These are phyloP conservation scores for Odocoileus virginianus DNA, from an alignment of 2,113 vertebrate genomes.

Conservation along the genomic window DNA sequence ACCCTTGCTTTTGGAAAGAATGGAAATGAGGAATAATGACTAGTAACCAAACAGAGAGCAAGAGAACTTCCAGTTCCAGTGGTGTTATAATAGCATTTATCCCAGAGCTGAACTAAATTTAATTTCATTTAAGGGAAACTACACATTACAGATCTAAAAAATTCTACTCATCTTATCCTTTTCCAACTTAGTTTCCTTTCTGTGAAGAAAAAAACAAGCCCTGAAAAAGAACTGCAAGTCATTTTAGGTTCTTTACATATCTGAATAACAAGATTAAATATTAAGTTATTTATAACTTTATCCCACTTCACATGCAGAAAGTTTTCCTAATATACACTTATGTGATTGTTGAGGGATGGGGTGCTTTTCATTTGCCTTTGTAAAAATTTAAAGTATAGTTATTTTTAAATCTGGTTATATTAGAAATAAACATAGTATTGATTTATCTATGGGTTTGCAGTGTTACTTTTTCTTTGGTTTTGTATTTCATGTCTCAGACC, in stretches of 20 bases:
- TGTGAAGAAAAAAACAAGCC: not conserved
- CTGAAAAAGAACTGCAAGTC: not conserved
- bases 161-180: not conserved
- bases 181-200: not conserved
- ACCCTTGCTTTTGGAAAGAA: not conserved
- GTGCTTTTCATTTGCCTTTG: not conserved
- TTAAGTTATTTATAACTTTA: not conserved
- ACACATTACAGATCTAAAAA: not conserved
- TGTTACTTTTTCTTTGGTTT: not conserved
- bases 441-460: not conserved
- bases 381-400: not conserved
- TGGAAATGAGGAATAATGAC: slow-evolving; percentile 3
- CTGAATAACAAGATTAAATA: slow-evolving; percentile 19
- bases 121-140: slow-evolving; percentile 33
- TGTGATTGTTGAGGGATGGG: not conserved
- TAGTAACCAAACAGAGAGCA: slow-evolving; percentile 4
- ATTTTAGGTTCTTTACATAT: slow-evolving; percentile 15
- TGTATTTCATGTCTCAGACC: not conserved
- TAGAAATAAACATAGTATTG: not conserved
- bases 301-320: not conserved
- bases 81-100: not conserved
- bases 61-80: not conserved
- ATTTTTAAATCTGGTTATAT: not conserved
- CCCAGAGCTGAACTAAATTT: not conserved
- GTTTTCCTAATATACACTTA: not conserved